Conservation (phyloP, 2,797 vertebrate genomes). For the Sebastes jordani region DNA sequence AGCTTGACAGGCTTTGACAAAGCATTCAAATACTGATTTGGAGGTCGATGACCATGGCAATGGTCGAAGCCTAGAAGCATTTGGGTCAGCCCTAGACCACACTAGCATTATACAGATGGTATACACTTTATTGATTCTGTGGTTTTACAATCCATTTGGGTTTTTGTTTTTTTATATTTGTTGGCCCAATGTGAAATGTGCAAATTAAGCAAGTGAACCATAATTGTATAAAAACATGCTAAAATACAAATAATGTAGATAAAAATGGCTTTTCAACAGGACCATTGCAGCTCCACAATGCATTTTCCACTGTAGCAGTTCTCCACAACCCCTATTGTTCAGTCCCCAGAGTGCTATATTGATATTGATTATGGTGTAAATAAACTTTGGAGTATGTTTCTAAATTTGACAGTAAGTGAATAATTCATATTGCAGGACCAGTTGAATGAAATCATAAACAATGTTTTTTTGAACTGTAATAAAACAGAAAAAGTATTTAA, state of each 20-base stretch:
- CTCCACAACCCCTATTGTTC: not conserved
- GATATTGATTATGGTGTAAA: not conserved
- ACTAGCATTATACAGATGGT: not conserved
- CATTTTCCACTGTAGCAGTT: not conserved
- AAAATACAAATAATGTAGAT: not conserved
- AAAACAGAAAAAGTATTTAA: not conserved
- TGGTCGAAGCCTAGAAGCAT: too few relatives aligned
- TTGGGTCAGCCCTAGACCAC: not conserved
- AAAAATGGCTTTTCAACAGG: not conserved
- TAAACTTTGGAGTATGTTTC: not conserved
- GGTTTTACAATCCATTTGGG: not conserved
- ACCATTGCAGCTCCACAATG: not conserved
- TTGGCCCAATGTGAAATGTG: not conserved
- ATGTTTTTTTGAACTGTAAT: not conserved
- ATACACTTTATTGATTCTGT: not conserved
- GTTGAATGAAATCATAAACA: not conserved
- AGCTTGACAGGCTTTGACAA: too few relatives aligned
- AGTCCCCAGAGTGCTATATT: not conserved
- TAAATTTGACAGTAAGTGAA: not conserved
- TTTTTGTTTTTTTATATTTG: not conserved
- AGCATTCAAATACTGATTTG: too few relatives aligned
- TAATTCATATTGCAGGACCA: not conserved
- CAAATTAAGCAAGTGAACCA: not conserved
- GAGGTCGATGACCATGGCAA: too few relatives aligned
- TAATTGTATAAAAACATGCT: not conserved